A percentile compares a stretch with the other conserved stretches of the same genome.
phyloP scores from a whole-genome alignment of 2,113 vertebrate species.

The Rhea pennata region DNA sequence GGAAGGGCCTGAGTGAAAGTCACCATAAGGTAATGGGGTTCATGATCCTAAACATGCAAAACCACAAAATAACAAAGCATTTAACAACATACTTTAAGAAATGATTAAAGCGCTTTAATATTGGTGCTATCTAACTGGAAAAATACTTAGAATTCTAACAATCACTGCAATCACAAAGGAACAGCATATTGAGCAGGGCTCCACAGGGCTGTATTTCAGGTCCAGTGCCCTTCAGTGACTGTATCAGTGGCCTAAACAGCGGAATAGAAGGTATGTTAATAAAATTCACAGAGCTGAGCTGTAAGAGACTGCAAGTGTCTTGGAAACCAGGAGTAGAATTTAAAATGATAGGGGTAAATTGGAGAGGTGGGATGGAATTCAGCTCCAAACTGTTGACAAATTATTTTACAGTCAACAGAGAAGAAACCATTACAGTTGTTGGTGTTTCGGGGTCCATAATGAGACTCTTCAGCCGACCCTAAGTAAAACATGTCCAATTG shows the following conservation, averaged over 20 bases:
- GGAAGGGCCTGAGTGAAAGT: background rate
- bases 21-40: background rate
- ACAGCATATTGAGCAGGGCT: background rate
- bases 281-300: background rate
- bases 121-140: conserved; percentile 1
- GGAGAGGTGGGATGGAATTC: background rate
- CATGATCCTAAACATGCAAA: conserved; percentile 3
- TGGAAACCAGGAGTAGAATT: background rate
- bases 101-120: background rate
- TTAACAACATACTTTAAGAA: conserved; percentile 34
- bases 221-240: conserved; percentile 1
- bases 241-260: background rate
- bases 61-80: conserved; percentile 26
- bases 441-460: background rate
- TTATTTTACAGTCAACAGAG: conserved; percentile 28
- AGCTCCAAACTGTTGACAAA: background rate
- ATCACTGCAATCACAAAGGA: background rate
- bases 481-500: background rate
- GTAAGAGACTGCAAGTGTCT: background rate
- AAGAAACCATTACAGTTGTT: conserved; percentile 3
- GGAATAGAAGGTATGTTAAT: background rate
- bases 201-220: background rate
- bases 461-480: conserved; percentile 5
- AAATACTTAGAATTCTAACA: conserved; percentile 4
- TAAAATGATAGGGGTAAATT: background rate